Conservation (phyloP, 2,888 invertebrate genomes). For the Alloplasta piceator region DNA sequence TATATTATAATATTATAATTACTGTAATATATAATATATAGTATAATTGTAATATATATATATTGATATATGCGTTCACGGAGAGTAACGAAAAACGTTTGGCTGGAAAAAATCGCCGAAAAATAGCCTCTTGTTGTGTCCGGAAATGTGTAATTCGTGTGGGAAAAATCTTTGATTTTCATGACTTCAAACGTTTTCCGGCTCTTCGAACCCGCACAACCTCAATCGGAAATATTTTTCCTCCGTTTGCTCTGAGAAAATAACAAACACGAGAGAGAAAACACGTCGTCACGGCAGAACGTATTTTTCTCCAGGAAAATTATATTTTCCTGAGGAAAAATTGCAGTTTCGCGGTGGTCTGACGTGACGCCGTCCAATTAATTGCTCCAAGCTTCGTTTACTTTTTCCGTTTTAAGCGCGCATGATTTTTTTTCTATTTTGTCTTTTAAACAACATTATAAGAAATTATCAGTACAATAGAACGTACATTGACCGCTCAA, state of each 20-base stretch:
- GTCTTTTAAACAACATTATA: conserved; percentile 1
- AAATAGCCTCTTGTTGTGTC: neutral
- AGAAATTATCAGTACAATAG: conserved; percentile 42
- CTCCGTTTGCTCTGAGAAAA: neutral
- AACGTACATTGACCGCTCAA: conserved; percentile 70
- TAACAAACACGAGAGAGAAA: neutral
- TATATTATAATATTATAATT: too few species aligned
- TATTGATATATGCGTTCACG: too few species aligned
- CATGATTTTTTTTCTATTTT: conserved; percentile 10
- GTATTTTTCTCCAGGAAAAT: conserved; percentile 17
- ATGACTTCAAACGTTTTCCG: conserved; percentile 27
- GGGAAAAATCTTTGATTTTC: conserved; percentile 5
- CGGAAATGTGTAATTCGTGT: neutral
- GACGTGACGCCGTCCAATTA: conserved; percentile 18
- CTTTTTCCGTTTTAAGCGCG: neutral
- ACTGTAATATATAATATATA: too few species aligned
- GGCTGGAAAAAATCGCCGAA: neutral
- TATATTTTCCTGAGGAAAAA: neutral
- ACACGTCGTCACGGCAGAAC: conserved; percentile 24
- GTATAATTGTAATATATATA: too few species aligned
- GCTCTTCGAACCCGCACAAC: conserved; percentile 20
- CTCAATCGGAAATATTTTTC: neutral
- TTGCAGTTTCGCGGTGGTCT: neutral
- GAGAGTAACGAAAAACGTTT: conserved; percentile 13
- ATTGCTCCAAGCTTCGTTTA: neutral